These are phyloP conservation scores for Ceraclea dissimilis DNA, from an alignment of 2,888 invertebrate species.

Conservation along the genomic window DNA sequence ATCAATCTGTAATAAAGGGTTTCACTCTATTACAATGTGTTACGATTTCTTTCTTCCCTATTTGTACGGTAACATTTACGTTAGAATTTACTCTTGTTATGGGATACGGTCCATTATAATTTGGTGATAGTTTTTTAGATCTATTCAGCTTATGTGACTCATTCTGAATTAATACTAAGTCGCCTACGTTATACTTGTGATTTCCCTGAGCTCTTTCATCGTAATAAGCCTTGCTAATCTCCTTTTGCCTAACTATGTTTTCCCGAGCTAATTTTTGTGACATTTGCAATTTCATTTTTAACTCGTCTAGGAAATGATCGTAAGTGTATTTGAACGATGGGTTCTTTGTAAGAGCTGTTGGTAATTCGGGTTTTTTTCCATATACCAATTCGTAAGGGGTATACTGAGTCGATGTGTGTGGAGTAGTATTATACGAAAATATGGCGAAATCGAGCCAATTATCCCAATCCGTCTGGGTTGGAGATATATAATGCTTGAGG, in stretches of 20 bases:
- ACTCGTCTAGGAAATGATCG: slow-evolving; percentile 25
- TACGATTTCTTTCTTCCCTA: background rate
- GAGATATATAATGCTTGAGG: slow-evolving; percentile 29
- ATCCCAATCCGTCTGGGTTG: slow-evolving; percentile 30
- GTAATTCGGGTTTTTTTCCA: slow-evolving; percentile 26
- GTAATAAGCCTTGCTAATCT: slow-evolving; percentile 26
- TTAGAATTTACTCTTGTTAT: background rate
- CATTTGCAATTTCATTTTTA: slow-evolving; percentile 24
- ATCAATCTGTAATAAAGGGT: background rate
- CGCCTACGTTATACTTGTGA: slow-evolving; percentile 21
- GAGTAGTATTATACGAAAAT: slow-evolving; percentile 29
- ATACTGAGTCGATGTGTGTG: slow-evolving; percentile 28
- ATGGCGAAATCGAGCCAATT: slow-evolving; percentile 29
- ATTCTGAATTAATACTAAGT: slow-evolving; percentile 20
- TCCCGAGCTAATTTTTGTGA: slow-evolving; percentile 27
- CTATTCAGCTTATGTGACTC: background rate
- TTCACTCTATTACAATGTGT: background rate
- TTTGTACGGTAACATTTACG: background rate
- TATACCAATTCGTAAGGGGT: slow-evolving; percentile 29
- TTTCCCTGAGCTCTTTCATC: slow-evolving; percentile 21
- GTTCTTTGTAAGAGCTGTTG: slow-evolving; percentile 23
- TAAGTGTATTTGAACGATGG: slow-evolving; percentile 28
- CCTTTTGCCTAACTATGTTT: slow-evolving; percentile 26
- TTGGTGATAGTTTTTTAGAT: slow-evolving; percentile 5
- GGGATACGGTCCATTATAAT: background rate